Percentiles rank a stretch among this genome's conserved stretches.
Evolutionary conservation across 2,888 invertebrate genomes (phyloP).

Genomic region (Rhamphomyia laevipes): DNA sequence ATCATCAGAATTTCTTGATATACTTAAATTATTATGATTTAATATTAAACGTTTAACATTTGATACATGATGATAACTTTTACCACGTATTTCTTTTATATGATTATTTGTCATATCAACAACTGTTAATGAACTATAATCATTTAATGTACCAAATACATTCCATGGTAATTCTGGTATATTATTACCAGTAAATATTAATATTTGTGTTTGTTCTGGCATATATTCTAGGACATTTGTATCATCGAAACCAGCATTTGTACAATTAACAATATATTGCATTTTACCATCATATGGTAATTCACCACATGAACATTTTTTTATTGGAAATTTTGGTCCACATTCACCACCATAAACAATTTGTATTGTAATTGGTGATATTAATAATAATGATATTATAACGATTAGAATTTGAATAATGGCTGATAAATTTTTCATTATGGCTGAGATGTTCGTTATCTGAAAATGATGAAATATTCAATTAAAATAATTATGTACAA

Average conservation of each 20-base stretch:
- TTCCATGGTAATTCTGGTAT: slow-evolving; percentile 54
- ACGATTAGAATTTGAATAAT: neutral
- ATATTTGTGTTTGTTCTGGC: slow-evolving; percentile 52
- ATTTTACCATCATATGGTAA: slow-evolving; percentile 40
- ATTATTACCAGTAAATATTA: slow-evolving; percentile 61
- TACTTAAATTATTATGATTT: slow-evolving; percentile 57
- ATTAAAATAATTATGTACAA: too few species aligned
- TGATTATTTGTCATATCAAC: slow-evolving; percentile 65
- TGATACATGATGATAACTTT: slow-evolving; percentile 60
- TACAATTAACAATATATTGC: slow-evolving; percentile 59
- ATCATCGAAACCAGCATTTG: slow-evolving; percentile 47
- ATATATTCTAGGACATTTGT: slow-evolving; percentile 48
- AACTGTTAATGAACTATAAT: slow-evolving; percentile 45
- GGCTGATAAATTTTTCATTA: neutral
- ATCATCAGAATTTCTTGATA: slow-evolving; percentile 43
- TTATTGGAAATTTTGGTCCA: slow-evolving; percentile 36
- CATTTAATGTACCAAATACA: slow-evolving; percentile 52
- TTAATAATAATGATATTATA: too few species aligned
- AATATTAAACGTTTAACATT: slow-evolving; percentile 55
- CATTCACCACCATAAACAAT: slow-evolving; percentile 21
- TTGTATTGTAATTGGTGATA: neutral
- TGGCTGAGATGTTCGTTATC: too few species aligned
- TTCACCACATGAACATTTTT: slow-evolving; percentile 45
- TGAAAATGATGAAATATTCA: too few species aligned
- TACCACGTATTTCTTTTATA: slow-evolving; percentile 58